These are phyloP conservation scores for Sphaerophoria taeniata DNA, from an alignment of 2,888 invertebrate genomes.

Conservation along the genomic window DNA sequence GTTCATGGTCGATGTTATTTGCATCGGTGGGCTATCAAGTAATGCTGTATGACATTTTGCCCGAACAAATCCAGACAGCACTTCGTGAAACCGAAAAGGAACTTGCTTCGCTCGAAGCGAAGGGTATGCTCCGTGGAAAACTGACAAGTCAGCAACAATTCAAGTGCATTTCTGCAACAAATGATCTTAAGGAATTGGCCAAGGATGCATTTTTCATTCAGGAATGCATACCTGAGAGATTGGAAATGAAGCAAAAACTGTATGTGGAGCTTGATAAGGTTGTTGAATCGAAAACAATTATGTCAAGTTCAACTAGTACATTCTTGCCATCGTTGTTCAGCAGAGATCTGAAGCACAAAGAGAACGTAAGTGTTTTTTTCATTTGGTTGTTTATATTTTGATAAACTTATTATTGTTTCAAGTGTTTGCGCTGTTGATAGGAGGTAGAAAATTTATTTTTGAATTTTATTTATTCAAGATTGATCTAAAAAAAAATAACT, in stretches of 20 bases:
- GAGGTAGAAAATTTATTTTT: neutral
- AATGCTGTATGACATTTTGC: slow-evolving; percentile 91
- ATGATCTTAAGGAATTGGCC: slow-evolving; percentile 88
- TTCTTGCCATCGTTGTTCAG: slow-evolving; percentile 95
- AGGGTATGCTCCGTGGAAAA: slow-evolving; percentile 90
- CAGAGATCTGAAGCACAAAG: slow-evolving; percentile 89
- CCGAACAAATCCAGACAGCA: slow-evolving; percentile 89
- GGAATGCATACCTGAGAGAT: slow-evolving; percentile 96
- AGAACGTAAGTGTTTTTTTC: slow-evolving; percentile 83
- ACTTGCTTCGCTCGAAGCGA: slow-evolving; percentile 87
- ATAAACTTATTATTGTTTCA: neutral
- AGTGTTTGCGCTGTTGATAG: neutral
- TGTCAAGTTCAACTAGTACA: slow-evolving; percentile 97
- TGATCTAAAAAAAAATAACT: too few relatives aligned
- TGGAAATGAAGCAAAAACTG: slow-evolving; percentile 92
- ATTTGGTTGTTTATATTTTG: neutral
- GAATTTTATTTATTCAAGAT: too few relatives aligned
- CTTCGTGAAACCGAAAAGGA: slow-evolving; percentile 89
- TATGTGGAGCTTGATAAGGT: slow-evolving; percentile 91
- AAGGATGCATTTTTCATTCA: slow-evolving; percentile 92
- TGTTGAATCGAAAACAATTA: slow-evolving; percentile 89
- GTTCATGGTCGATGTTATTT: slow-evolving; percentile 98
- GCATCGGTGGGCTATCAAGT: slow-evolving; percentile 96
- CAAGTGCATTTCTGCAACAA: slow-evolving; percentile 89
- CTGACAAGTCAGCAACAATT: slow-evolving; percentile 90